Conservation (phyloP, 2,888 invertebrate genomes). For the Noctua pronuba region DNA sequence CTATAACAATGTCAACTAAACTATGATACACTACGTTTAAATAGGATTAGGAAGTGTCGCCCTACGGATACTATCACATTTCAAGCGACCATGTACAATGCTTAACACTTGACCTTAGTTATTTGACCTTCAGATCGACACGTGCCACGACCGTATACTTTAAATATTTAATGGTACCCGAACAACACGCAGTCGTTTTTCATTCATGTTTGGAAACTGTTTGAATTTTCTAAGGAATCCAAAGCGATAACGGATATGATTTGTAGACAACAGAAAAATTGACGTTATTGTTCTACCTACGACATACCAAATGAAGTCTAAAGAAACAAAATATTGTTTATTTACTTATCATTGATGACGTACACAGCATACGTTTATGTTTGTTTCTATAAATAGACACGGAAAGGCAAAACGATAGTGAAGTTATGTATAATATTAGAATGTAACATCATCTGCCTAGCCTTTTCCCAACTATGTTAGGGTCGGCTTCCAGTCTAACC, state of each 20-base stretch:
- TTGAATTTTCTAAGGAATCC: constrained; percentile 14
- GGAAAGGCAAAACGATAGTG: not conserved
- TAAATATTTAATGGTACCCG: constrained; percentile 32
- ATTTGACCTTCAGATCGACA: constrained; percentile 58
- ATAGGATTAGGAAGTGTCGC: constrained; percentile 50
- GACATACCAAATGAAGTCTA: constrained; percentile 20
- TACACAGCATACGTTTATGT: constrained; percentile 11
- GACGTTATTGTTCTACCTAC: constrained; percentile 17
- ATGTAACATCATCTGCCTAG: too few species aligned
- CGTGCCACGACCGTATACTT: constrained; percentile 33
- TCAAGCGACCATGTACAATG: constrained; percentile 50
- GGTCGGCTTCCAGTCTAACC: too few species aligned
- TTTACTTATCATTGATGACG: constrained; percentile 45
- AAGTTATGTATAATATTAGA: not conserved
- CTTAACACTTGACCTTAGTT: constrained; percentile 62
- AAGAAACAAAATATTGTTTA: constrained; percentile 40
- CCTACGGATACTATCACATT: constrained; percentile 41
- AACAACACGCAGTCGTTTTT: constrained; percentile 27
- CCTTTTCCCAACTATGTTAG: too few species aligned
- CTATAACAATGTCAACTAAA: not conserved
- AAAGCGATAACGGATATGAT: constrained; percentile 14
- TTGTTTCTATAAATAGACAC: constrained; percentile 19
- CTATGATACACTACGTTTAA: constrained; percentile 2
- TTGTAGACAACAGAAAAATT: constrained; percentile 25
- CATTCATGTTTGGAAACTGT: constrained; percentile 1